These are phyloP conservation scores for Hylomyscus alleni DNA, from an alignment of 2,797 vertebrate genomes.

Conservation along the genomic window DNA sequence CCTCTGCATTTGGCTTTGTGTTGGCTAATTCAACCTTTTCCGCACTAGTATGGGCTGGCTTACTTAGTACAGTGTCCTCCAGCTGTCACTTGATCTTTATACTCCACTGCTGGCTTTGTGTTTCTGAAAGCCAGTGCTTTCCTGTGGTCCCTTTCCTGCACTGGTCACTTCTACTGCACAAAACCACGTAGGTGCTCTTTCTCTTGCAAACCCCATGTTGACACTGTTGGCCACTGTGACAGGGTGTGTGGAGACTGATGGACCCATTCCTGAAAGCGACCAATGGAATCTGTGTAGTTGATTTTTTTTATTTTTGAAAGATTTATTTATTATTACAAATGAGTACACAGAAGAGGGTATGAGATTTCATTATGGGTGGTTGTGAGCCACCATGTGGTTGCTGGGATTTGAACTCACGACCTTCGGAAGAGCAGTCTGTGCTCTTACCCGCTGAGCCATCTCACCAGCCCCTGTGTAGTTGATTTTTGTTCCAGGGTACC, in stretches of 20 bases:
- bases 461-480: too few relatives aligned
- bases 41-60: background rate
- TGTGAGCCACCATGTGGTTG: too few relatives aligned
- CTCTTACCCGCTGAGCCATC: too few relatives aligned
- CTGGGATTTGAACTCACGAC: too few relatives aligned
- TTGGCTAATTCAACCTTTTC: background rate
- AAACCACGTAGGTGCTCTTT: background rate
- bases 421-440: too few relatives aligned
- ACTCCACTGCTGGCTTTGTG: accelerated
- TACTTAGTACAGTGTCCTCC: background rate
- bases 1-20: background rate
- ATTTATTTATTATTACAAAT: too few relatives aligned
- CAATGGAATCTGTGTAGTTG: background rate
- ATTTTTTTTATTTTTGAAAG: background rate
- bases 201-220: background rate
- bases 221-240: background rate
- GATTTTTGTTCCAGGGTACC: background rate
- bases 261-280: background rate
- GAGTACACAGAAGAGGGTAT: too few relatives aligned
- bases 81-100: background rate
- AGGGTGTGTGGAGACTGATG: background rate
- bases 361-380: too few relatives aligned
- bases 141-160: background rate
- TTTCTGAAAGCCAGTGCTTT: background rate
- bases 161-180: background rate